Evolutionary conservation across 2,113 vertebrate species (phyloP).

Genomic region (Pungitius pungitius): DNA sequence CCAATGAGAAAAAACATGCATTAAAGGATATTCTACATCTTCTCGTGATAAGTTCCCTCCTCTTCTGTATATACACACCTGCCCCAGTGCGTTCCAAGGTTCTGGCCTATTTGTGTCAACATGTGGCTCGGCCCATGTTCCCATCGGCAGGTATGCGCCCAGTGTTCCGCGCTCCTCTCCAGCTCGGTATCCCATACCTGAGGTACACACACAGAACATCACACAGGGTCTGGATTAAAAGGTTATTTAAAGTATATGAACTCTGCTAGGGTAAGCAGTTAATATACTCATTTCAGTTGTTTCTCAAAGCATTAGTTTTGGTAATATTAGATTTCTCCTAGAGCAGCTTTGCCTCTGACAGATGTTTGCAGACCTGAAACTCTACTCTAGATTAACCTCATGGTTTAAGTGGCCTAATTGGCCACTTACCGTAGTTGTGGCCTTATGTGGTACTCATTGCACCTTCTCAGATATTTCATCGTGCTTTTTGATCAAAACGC

Average conservation of each 20-base stretch:
- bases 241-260: not conserved
- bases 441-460: conserved; percentile 33
- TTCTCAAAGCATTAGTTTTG: not conserved
- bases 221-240: not conserved
- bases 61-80: conserved; percentile 80
- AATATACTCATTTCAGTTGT: not conserved
- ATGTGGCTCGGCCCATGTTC: conserved; percentile 94
- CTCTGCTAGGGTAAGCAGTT: not conserved
- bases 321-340: conserved; percentile 5
- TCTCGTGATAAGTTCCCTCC: not conserved
- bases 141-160: conserved; percentile 93
- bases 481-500: conserved; percentile 12
- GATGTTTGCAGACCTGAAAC: conserved; percentile 24
- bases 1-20: too few species aligned
- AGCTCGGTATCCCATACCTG: conserved; percentile 94
- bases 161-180: conserved; percentile 93
- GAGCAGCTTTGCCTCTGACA: conserved; percentile 6
- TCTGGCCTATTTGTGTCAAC: conserved; percentile 96
- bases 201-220: conserved; percentile 23
- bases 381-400: conserved; percentile 14
- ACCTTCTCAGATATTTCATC: conserved; percentile 18
- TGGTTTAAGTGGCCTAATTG: conserved; percentile 32
- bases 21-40: too few species aligned
- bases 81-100: conserved; percentile 96
- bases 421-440: conserved; percentile 30